Base-by-base conservation (phyloP, 2,797 vertebrate species). In the Darevskia mixta region DNA sequence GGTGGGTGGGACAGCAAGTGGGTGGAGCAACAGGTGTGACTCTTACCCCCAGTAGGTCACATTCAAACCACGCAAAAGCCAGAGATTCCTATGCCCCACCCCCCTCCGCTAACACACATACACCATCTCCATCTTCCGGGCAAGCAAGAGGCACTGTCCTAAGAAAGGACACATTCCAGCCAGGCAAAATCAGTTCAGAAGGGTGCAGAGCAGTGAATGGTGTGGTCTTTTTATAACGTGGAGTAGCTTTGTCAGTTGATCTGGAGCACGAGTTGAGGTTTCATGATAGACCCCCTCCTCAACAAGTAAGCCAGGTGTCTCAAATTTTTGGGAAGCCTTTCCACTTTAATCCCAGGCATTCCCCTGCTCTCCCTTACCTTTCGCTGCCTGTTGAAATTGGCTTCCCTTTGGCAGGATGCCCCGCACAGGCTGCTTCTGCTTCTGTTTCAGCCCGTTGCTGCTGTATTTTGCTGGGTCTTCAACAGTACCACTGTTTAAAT, bases 301-400 rank as follows among this genome's bases (percentile, higher is more conserved):
- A 43, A 71, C 45, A 8, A 20, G 23, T 29, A 25, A 32, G 9
- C 58, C 9, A 32, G 4, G 8, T 32, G 29, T 73, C 11, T 69
- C 78, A 32, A 17, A 29, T n/a, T 25, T 38, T 0, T 15, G 49
- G 32, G 9, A 15, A 11, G 5, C 11, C 27, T 43, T 61, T 23
- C 91, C 92, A 89, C 92, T 86, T 77, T 41, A 6, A n/a, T 76
- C 93, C 77, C 86, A 90, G 90, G 90, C 86, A 43, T 89, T 88
- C 82, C 79, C 78, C 82, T 88, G 41, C 23, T 88, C 75, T 89
- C 67, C 64, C 43, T 69, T 75, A 73, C 83, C 82, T 92, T 72
- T 86, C 86, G 0, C 32, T 38, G 2, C 72, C 32, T 32, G 35
- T 35, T 73, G 72, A 32, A 0, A 1, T 11, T 85, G 8, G 23